Conservation (phyloP, 2,888 invertebrate genomes). For the Chrysina gloriosa region DNA sequence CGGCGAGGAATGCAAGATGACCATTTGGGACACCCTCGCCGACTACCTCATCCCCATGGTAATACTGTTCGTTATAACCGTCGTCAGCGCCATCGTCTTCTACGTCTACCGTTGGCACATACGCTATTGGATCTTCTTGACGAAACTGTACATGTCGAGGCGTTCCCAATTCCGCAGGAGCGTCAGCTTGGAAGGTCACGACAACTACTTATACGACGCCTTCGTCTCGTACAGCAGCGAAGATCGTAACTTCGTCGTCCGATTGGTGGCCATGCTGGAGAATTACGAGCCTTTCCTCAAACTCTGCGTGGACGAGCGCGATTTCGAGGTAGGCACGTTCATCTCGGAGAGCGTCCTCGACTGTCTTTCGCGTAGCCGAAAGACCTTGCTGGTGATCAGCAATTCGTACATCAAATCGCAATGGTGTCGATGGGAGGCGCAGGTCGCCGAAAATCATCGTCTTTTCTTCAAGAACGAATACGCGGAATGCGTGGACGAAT, state of each 20-base stretch:
- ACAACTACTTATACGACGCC: slow-evolving; percentile 69
- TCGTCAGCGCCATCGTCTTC: slow-evolving; percentile 18
- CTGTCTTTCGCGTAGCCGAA: slow-evolving; percentile 73
- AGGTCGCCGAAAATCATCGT: slow-evolving; percentile 75
- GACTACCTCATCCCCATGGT: slow-evolving; percentile 27
- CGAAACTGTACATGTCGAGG: slow-evolving; percentile 66
- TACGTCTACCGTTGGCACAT: slow-evolving; percentile 61
- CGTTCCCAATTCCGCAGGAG: slow-evolving; percentile 51
- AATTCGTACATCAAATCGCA: slow-evolving; percentile 77
- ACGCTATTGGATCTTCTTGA: slow-evolving; percentile 65
- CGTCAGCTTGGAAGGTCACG: slow-evolving; percentile 54
- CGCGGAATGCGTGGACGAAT: slow-evolving; percentile 68
- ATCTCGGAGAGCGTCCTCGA: slow-evolving; percentile 75
- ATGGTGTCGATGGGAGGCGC: slow-evolving; percentile 80
- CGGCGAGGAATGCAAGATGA: slow-evolving; percentile 4
- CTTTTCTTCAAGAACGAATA: slow-evolving; percentile 69
- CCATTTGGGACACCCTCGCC: background rate
- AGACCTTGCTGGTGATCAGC: slow-evolving; percentile 75
- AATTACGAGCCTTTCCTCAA: slow-evolving; percentile 70
- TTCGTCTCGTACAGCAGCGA: slow-evolving; percentile 73
- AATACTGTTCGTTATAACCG: slow-evolving; percentile 33
- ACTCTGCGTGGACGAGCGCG: slow-evolving; percentile 77
- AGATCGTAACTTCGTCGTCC: slow-evolving; percentile 72
- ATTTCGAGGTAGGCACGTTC: slow-evolving; percentile 73
- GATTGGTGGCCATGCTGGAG: slow-evolving; percentile 72